phyloP scores from a whole-genome alignment of 2,113 vertebrate genomes.

The Cercopithecus mona region DNA sequence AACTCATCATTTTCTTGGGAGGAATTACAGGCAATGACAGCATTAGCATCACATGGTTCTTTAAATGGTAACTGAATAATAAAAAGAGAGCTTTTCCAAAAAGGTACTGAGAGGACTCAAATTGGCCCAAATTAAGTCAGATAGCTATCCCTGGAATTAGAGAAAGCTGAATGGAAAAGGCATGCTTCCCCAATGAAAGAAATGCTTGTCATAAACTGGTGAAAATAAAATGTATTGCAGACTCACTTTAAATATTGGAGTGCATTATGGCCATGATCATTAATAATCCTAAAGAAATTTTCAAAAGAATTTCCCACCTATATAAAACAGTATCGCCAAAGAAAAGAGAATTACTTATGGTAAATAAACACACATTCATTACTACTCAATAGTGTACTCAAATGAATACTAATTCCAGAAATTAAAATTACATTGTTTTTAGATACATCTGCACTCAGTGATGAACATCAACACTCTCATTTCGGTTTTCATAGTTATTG shows the following conservation, averaged over 20 bases:
- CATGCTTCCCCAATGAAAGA: not conserved
- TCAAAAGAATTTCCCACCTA: not conserved
- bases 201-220: not conserved
- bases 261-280: not conserved
- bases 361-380: not conserved
- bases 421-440: not conserved
- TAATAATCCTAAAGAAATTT: not conserved
- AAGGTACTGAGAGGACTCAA: not conserved
- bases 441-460: not conserved
- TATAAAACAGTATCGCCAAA: not conserved
- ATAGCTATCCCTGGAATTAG: not conserved
- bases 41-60: not conserved
- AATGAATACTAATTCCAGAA: not conserved
- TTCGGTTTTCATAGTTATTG: not conserved
- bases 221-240: not conserved
- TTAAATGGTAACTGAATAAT: not conserved
- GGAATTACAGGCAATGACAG: not conserved
- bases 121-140: not conserved
- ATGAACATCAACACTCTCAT: not conserved
- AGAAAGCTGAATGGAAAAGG: not conserved
- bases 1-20: not conserved
- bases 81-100: not conserved
- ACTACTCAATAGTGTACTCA: not conserved
- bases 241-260: not conserved
- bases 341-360: not conserved